Percentiles rank a stretch among this genome's conserved stretches.
Evolutionary conservation across 2,888 invertebrate genomes (phyloP).

Genomic region (Psylliodes chrysocephalus): DNA sequence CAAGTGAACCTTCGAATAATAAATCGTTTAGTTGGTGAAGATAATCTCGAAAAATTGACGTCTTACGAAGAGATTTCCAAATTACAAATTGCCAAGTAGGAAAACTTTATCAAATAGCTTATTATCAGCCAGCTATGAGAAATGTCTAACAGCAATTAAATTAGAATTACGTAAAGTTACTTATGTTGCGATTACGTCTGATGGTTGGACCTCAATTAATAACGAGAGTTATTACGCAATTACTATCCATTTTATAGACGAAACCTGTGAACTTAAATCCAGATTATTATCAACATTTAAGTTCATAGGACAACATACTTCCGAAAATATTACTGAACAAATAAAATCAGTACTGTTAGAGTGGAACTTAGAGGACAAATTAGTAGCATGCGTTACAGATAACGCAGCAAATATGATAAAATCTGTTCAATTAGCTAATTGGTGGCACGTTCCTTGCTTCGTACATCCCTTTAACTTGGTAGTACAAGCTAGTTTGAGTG

Average conservation of each 20-base stretch:
- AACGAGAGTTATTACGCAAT: constrained; percentile 29
- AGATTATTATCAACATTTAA: constrained; percentile 12
- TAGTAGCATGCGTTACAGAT: constrained; percentile 32
- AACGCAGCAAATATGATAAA: constrained; percentile 37
- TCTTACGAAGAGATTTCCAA: no score
- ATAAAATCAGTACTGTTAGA: neutral
- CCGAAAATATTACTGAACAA: constrained; percentile 16
- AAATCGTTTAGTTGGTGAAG: no score
- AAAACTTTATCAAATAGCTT: neutral
- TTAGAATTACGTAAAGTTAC: neutral
- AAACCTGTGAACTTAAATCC: constrained; percentile 20
- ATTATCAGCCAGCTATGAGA: neutral
- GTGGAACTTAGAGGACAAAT: constrained; percentile 24
- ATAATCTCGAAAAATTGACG: no score
- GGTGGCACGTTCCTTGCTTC: constrained; percentile 26
- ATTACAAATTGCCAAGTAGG: neutral
- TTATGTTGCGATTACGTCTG: constrained; percentile 26
- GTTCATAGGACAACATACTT: constrained; percentile 16
- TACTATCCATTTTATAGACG: constrained; percentile 32
- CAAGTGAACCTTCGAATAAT: no score
- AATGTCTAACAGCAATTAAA: neutral
- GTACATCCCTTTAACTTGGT: constrained; percentile 28
- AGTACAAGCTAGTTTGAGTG: constrained; percentile 12
- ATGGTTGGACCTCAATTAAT: constrained; percentile 36
- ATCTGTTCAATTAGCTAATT: constrained; percentile 12